Conservation (phyloP, 1,140 invertebrate species). For the Stegodyphus mimosarum region DNA sequence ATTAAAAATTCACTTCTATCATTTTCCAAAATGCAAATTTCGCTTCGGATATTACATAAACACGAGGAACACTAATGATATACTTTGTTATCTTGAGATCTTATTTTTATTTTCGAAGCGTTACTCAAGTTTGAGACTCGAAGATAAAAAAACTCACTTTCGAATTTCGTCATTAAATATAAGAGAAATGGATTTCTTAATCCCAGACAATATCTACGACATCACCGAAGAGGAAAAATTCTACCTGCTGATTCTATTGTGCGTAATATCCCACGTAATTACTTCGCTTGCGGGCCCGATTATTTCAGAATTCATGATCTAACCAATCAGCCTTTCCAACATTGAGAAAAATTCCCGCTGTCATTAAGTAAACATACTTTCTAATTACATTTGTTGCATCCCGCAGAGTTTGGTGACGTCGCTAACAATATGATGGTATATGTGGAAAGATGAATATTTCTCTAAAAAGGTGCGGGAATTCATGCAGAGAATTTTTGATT, state of each 20-base stretch:
- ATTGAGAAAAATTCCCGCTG: background rate
- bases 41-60: background rate
- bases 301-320: conserved; percentile 1
- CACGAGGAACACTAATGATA: background rate
- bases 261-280: conserved; percentile 4
- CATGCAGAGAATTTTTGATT: conserved; percentile 9
- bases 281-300: background rate
- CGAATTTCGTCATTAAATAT: too few relatives aligned
- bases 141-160: too few relatives aligned
- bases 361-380: conserved; percentile 26
- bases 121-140: too few relatives aligned
- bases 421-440: too few relatives aligned
- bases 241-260: conserved; percentile 1
- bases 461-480: background rate
- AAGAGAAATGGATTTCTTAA: too few relatives aligned
- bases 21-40: background rate
- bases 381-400: conserved; percentile 34
- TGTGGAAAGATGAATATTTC: conserved; percentile 19
- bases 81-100: too few relatives aligned
- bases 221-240: too few relatives aligned
- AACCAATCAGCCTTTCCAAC: background rate
- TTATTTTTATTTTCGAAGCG: too few relatives aligned
- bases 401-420: background rate
- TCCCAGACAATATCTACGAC: too few relatives aligned
- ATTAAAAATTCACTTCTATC: too few relatives aligned